Percentiles rank a stretch among this genome's conserved stretches.
phyloP scores from a whole-genome alignment of 2,888 invertebrate genomes.

The Drosophila neotestacea region DNA sequence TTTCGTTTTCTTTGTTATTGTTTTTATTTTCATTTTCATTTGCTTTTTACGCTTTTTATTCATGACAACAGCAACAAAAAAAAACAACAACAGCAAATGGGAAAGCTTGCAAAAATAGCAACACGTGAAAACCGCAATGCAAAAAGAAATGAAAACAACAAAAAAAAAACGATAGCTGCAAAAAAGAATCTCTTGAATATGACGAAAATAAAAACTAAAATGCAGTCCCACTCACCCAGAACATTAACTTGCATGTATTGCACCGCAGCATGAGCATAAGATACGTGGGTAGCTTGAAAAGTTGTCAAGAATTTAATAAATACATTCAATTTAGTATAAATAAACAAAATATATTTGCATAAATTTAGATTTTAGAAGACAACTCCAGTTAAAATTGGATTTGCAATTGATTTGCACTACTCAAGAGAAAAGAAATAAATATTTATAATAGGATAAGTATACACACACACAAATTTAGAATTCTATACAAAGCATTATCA shows the following conservation, averaged over 20 bases:
- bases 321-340: too few relatives aligned
- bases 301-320: too few relatives aligned
- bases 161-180: slow-evolving; percentile 2
- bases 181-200: slow-evolving; percentile 34
- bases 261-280: slow-evolving; percentile 29
- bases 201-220: slow-evolving; percentile 63
- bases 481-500: too few relatives aligned
- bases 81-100: slow-evolving; percentile 33
- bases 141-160: slow-evolving; percentile 39
- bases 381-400: too few relatives aligned
- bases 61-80: slow-evolving; percentile 48
- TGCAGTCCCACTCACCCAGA: slow-evolving; percentile 66
- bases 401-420: too few relatives aligned
- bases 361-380: too few relatives aligned
- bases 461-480: too few relatives aligned
- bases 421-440: too few relatives aligned
- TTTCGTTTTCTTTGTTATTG: slow-evolving; percentile 18
- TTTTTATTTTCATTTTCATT: slow-evolving; percentile 51
- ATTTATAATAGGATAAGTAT: too few relatives aligned
- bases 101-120: slow-evolving; percentile 67
- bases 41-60: slow-evolving; percentile 53
- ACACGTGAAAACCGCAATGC: slow-evolving; percentile 73
- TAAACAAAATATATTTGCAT: too few relatives aligned
- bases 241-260: slow-evolving; percentile 61
- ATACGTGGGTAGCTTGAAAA: slow-evolving; percentile 36